A percentile compares a stretch with the other conserved stretches of the same genome.
phyloP scores from a whole-genome alignment of 2,113 vertebrate species.

The Procavia capensis region DNA sequence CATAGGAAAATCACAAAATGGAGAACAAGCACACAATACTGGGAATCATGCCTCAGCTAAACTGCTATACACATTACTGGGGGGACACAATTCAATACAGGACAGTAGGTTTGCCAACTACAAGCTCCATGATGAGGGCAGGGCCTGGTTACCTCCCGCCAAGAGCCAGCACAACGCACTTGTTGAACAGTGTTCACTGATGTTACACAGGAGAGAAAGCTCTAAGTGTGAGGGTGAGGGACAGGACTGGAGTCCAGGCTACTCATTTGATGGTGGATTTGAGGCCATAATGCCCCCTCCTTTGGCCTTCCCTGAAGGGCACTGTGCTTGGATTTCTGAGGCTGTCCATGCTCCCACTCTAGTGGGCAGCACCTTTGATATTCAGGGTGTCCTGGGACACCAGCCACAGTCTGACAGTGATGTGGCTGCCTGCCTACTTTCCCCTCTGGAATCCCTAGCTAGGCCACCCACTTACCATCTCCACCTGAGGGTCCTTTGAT shows the following conservation, averaged over 20 bases:
- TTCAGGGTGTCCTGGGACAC: not conserved
- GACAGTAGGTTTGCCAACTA: slow-evolving; percentile 19
- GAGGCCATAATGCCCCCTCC: not conserved
- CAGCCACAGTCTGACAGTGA: not conserved
- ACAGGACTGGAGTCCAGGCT: not conserved
- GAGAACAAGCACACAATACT: no score
- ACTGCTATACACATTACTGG: no score
- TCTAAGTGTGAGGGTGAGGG: not conserved
- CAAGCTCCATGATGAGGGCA: slow-evolving; percentile 16
- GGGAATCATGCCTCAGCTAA: no score
- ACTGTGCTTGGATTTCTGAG: slow-evolving; percentile 2
- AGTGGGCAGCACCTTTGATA: not conserved
- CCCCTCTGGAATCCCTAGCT: not conserved
- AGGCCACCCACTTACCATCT: not conserved
- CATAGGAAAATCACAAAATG: no score
- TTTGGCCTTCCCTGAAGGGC: not conserved
- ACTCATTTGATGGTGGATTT: not conserved
- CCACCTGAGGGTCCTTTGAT: not conserved
- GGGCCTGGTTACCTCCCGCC: slow-evolving; percentile 62
- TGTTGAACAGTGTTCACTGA: slow-evolving; percentile 43
- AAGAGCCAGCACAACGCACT: not conserved
- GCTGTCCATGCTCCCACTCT: not conserved
- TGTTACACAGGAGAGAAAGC: not conserved
- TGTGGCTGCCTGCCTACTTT: not conserved
- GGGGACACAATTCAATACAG: no score